phyloP scores from a whole-genome alignment of 2,113 vertebrate genomes.

The Excalfactoria chinensis region DNA sequence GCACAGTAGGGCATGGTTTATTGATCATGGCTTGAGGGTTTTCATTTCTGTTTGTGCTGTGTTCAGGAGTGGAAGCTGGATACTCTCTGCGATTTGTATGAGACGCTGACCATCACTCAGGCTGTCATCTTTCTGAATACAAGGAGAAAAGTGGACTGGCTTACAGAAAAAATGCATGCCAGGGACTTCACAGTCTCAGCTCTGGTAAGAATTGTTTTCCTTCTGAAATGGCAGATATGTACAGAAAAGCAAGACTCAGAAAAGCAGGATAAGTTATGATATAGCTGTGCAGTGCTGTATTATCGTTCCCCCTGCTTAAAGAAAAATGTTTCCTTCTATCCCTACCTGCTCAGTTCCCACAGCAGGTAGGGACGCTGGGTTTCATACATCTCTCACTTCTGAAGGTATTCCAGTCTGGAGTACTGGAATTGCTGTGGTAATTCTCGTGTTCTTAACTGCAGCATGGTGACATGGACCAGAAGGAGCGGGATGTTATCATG shows the following conservation, averaged over 20 bases:
- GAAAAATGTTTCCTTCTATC: slow-evolving; percentile 80
- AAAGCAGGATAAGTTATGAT: slow-evolving; percentile 80
- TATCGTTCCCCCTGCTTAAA: slow-evolving; percentile 86
- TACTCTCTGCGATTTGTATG: slow-evolving; percentile 96
- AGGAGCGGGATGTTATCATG: slow-evolving; percentile 98
- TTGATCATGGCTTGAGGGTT: not conserved
- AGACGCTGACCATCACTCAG: slow-evolving; percentile 97
- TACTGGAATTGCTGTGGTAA: not conserved
- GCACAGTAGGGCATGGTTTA: too few relatives aligned
- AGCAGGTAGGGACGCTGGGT: slow-evolving; percentile 83
- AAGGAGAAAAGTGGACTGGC: slow-evolving; percentile 98
- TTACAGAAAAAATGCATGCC: slow-evolving; percentile 98
- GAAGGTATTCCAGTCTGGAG: fast-evolving
- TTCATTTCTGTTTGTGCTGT: fast-evolving
- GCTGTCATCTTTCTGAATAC: slow-evolving; percentile 99
- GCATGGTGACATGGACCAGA: slow-evolving; percentile 99
- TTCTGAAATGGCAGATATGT: fast-evolving
- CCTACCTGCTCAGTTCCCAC: slow-evolving; percentile 48
- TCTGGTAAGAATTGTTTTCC: slow-evolving; percentile 80
- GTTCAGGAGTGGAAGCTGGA: slow-evolving; percentile 97
- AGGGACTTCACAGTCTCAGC: slow-evolving; percentile 98
- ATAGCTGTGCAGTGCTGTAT: slow-evolving; percentile 79
- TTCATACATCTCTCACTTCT: slow-evolving; percentile 65
- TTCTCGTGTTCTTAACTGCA: not conserved
- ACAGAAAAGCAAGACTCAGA: fast-evolving